Conservation (phyloP, 2,797 vertebrate species). For the Coilia nasus region DNA sequence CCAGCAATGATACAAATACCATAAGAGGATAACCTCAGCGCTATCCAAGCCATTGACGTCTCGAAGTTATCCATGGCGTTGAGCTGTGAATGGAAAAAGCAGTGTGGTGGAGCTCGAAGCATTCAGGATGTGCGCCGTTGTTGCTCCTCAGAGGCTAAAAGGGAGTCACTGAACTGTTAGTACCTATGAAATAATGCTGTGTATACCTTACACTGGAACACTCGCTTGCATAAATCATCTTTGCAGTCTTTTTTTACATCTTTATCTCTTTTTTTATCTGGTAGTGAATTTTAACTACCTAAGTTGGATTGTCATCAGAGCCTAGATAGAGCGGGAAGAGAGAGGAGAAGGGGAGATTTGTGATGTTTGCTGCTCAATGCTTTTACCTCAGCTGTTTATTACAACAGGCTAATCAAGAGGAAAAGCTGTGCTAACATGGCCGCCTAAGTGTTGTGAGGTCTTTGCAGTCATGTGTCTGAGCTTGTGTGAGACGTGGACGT, state of each 20-base stretch:
- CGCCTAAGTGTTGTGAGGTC: neutral
- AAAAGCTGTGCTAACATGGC: neutral
- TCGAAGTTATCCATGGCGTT: neutral
- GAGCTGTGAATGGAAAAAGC: conserved; percentile 18
- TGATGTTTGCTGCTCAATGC: no score
- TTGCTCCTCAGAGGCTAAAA: neutral
- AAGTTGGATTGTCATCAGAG: neutral
- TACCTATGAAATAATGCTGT: neutral
- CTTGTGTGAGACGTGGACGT: neutral
- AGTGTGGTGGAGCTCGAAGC: neutral
- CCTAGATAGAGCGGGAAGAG: no score
- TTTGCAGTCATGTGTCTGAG: neutral
- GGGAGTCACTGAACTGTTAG: neutral
- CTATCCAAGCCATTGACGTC: conserved; percentile 11
- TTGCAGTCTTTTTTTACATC: no score
- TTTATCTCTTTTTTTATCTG: neutral
- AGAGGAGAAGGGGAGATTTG: neutral
- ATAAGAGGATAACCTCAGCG: neutral
- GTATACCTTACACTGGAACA: neutral
- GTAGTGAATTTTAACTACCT: neutral
- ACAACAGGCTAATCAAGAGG: neutral
- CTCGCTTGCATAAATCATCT: neutral
- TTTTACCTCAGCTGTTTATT: neutral
- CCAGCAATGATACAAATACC: neutral
- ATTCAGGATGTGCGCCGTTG: neutral